Evolutionary conservation across 1,140 invertebrate species (phyloP), one percentile per base, ranked within the genome.

Genomic region (Physella acuta): DNA sequence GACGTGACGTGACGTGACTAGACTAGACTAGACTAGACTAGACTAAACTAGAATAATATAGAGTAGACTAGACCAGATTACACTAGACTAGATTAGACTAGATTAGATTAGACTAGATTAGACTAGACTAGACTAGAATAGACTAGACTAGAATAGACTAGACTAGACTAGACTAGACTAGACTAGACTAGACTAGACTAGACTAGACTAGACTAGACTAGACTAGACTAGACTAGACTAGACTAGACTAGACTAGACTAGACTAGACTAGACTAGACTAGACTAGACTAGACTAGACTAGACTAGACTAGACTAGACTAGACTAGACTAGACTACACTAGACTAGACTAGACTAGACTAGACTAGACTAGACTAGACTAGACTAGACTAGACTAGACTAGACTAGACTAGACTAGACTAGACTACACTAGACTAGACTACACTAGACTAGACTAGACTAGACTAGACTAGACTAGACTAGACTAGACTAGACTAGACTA

Each of bases 51-150:
- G 11, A 17, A 51, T 28, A 56, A n/a, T 26, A 49, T 56, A 71
- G 24, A 71, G 33, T 65, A 71, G 24, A 63, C 61, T 37, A 71
- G 34, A 71, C 69, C 58, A 71, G 33, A 63, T 33, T 58, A 65
- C 52, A 65, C 60, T 39, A 65, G 33, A 71, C 69, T 58, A 71
- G 20, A 64, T 51, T 71, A 56, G 33, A 71, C 52, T 36, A 65
- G 20, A 64, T 33, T 56, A 71, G n/a, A 71, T 61, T 65, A 71
- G 34, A 71, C 52, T 58, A 71, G 20, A 51, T 44, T 51, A 30
- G 1, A 65, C 44, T 65, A 65, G 30, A 51, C 37, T 28, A 65
- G 2, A 52, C 26, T 51, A 65, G 26, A 51, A 4, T 8, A 52
- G 4, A 65, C 26, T 51, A 65, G 11, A 51, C 69, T 36, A 64